Conservation (phyloP, 37 sponge, comb jelly and placozoan species). For the Chondrilla cf. caribensis region DNA sequence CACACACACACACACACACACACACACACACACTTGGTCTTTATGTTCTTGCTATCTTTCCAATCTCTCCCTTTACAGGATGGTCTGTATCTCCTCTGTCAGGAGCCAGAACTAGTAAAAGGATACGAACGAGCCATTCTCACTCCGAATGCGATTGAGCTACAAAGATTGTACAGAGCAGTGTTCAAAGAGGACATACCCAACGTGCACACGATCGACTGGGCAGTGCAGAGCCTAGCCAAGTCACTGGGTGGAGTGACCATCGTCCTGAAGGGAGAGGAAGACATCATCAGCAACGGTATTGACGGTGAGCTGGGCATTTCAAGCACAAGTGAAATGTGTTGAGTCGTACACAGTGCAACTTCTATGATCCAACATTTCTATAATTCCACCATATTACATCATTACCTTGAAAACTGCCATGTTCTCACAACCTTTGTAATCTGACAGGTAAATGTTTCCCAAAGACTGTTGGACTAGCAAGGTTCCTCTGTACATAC, state of each 20-base stretch:
- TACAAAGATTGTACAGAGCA: slow-evolving; percentile 57
- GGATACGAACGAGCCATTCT: slow-evolving; percentile 75
- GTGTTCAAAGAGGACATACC: slow-evolving; percentile 33
- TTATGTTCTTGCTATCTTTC: too few relatives aligned
- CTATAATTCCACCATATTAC: too few relatives aligned
- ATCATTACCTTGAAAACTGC: too few relatives aligned
- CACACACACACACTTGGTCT: too few relatives aligned
- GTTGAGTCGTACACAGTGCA: not conserved
- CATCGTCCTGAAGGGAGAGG: slow-evolving; percentile 71
- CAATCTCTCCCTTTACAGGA: slow-evolving; percentile 47
- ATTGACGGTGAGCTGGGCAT: slow-evolving; percentile 26
- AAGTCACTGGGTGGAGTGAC: slow-evolving; percentile 66
- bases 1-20: too few relatives aligned
- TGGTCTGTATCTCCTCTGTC: slow-evolving; percentile 73
- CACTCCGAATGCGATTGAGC: slow-evolving; percentile 88
- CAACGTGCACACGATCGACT: slow-evolving; percentile 9
- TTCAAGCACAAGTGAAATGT: not conserved
- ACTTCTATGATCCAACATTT: not conserved
- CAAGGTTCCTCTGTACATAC: too few relatives aligned
- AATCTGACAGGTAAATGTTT: too few relatives aligned
- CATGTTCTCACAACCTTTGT: too few relatives aligned
- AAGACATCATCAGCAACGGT: slow-evolving; percentile 84
- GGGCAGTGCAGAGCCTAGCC: slow-evolving; percentile 42
- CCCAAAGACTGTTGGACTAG: too few relatives aligned
- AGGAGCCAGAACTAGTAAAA: slow-evolving; percentile 58